Base-by-base conservation (phyloP, 2,888 invertebrate genomes). In the Campoplex nolae region DNA sequence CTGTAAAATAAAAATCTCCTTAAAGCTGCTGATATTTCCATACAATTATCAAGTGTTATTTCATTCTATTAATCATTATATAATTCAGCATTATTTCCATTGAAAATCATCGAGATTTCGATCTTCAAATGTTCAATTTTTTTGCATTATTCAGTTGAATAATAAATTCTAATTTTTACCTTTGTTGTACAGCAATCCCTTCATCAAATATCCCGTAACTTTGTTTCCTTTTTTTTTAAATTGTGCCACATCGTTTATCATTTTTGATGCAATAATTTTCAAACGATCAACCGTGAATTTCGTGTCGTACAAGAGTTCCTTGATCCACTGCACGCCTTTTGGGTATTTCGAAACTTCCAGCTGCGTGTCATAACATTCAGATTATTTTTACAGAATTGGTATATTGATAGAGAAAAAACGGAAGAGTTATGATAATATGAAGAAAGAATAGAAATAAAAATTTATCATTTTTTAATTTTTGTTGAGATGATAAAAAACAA, bases 171-270 rank as follows among this genome's bases (percentile, higher is more conserved):
- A 4, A 78, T 28, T 38, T n/a, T 92, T 93, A 96, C 96, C 96
- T 93, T 95, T 95, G 45, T 94, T 94, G 91, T 95, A 97, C 68
- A 96, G 91, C 82, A 97, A 92, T 71, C 96, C 96, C 87, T 95
- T 95, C 93, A 97, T 95, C 6, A 97, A 92, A 90, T 96, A 96
- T 11, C 95, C 93, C 9, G 96, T 96, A 92, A 98, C 96, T 88
- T 96, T 96, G 91, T 96, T 95, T 3, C 98, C 98, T 85, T 96
- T 96, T 56, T 97, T 95, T 92, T 97, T 97, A 79, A 96, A 96
- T 93, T 97, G 96, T 1, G 97, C 96, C 0, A 98, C 97, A 88
- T 98, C 97, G 90, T 98, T 98, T 73, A 97, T 96, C 95, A 98
- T 96, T 94, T 98, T 97, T 87, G 97, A 96, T 0, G 97, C 97